These are phyloP conservation scores for Stegostoma tigrinum DNA, from an alignment of 2,113 vertebrate species.

Conservation along the genomic window DNA sequence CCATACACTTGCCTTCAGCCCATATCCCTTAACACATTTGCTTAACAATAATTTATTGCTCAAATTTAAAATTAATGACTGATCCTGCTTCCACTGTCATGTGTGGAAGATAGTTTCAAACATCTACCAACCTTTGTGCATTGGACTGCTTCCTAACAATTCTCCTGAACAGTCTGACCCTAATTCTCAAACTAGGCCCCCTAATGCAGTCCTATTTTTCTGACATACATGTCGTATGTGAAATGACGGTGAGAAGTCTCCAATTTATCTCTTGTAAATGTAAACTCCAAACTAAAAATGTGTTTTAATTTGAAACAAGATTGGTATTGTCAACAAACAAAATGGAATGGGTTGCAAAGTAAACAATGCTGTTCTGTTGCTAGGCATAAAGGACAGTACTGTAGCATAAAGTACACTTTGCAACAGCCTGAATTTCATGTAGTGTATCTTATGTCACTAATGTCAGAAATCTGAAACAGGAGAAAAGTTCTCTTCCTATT, in stretches of 20 bases:
- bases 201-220: background rate
- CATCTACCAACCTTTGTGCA: too few species aligned
- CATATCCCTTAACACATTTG: too few species aligned
- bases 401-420: background rate
- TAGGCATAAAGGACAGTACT: background rate
- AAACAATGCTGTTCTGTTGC: background rate
- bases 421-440: background rate
- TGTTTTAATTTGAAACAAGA: background rate
- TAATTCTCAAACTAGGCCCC: too few species aligned
- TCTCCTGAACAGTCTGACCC: too few species aligned
- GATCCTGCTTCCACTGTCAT: too few species aligned
- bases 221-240: background rate
- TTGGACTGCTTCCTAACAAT: too few species aligned
- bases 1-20: too few species aligned
- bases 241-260: background rate
- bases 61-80: too few species aligned
- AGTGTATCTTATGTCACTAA: background rate
- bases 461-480: background rate
- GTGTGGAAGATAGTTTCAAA: too few species aligned
- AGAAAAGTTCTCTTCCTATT: background rate
- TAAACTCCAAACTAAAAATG: background rate
- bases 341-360: background rate
- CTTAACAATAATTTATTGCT: too few species aligned
- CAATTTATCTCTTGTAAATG: background rate
- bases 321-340: background rate